These are phyloP conservation scores for Eilema depressum DNA, from an alignment of 2,888 invertebrate genomes.

Conservation along the genomic window DNA sequence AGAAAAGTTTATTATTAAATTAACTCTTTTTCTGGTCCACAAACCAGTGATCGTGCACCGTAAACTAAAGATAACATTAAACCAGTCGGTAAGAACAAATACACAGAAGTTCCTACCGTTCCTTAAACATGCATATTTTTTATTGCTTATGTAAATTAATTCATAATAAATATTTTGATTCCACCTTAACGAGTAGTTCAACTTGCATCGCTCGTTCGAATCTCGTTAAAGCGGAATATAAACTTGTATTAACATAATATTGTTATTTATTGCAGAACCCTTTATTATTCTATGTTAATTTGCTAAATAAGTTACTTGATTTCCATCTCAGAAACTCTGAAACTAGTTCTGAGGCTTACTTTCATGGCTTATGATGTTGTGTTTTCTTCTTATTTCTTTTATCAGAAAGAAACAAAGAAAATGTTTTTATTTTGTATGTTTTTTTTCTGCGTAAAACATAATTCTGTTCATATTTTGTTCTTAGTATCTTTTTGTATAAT, in stretches of 20 bases:
- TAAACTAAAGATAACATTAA: conserved; percentile 24
- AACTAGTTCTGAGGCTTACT: too few species aligned
- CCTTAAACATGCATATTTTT: conserved; percentile 72
- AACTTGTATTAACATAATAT: conserved; percentile 79
- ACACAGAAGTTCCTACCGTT: conserved; percentile 39
- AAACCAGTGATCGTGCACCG: conserved; percentile 18
- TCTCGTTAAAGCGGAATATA: conserved; percentile 79
- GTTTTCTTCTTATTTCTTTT: background rate
- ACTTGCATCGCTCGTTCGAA: conserved; percentile 71
- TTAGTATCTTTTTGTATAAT: too few species aligned
- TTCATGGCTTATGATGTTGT: background rate
- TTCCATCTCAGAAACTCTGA: conserved; percentile 36
- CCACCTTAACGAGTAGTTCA: conserved; percentile 79
- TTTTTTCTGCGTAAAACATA: too few species aligned
- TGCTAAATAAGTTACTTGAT: conserved; percentile 52
- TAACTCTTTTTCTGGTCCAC: conserved; percentile 16
- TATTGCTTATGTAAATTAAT: conserved; percentile 82
- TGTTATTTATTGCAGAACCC: conserved; percentile 74
- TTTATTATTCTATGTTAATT: conserved; percentile 62
- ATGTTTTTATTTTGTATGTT: too few species aligned
- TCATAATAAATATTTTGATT: conserved; percentile 85
- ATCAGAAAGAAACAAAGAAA: too few species aligned
- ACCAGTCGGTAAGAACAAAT: conserved; percentile 47
- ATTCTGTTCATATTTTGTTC: too few species aligned
- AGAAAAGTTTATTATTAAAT: conserved; percentile 10